phyloP scores from a whole-genome alignment of 2,797 vertebrate species.

The Anomalospiza imberbis region DNA sequence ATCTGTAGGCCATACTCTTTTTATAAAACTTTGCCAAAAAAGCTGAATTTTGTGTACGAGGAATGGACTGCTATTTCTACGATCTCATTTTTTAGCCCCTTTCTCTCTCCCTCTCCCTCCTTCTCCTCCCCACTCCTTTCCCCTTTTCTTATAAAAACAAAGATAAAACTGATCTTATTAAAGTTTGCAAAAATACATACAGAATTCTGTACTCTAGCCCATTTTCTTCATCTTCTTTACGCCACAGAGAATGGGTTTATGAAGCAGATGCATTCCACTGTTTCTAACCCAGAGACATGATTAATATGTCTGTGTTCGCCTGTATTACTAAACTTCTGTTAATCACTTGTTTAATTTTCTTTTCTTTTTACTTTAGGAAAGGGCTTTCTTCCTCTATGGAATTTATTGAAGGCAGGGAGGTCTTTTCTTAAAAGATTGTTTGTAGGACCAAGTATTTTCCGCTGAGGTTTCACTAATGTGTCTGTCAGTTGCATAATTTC shows the following conservation, averaged over 20 bases:
- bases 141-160: neutral
- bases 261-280: neutral
- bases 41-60: neutral
- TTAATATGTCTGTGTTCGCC: neutral
- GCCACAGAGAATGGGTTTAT: neutral
- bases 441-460: neutral
- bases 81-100: neutral
- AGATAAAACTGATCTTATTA: neutral
- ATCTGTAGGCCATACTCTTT: neutral
- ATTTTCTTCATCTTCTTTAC: neutral
- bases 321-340: neutral
- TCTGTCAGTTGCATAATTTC: neutral
- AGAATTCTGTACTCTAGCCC: neutral
- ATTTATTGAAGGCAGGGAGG: neutral
- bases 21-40: neutral
- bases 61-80: neutral
- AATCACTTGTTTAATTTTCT: neutral
- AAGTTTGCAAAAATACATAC: neutral
- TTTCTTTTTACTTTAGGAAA: neutral
- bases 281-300: neutral
- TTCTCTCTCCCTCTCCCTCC: neutral
- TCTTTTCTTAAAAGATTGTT: neutral
- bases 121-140: neutral
- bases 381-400: neutral
- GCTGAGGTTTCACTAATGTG: neutral